Percentiles rank a stretch among this genome's conserved stretches.
Evolutionary conservation across 2,113 vertebrate species (phyloP).

Genomic region (Eptesicus fuscus): DNA sequence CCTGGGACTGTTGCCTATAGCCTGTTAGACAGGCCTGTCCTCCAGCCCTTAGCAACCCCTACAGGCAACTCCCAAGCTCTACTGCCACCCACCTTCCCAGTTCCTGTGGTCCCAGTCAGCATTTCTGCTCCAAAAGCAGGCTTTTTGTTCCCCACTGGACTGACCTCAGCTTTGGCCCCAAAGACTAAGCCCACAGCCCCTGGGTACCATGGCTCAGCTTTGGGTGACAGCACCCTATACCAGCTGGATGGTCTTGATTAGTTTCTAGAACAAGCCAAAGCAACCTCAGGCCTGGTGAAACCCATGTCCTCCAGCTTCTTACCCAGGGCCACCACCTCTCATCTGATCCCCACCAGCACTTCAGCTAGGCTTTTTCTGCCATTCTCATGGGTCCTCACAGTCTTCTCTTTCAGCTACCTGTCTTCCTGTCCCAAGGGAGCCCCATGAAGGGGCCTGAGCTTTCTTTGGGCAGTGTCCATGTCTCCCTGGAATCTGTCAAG

Average conservation of each 20-base stretch:
- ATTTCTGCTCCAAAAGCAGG: constrained; percentile 56
- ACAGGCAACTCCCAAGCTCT: constrained; percentile 48
- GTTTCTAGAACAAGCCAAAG: constrained; percentile 82
- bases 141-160: constrained; percentile 73
- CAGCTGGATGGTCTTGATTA: constrained; percentile 80
- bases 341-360: constrained; percentile 37
- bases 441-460: constrained; percentile 82
- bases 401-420: constrained; percentile 83
- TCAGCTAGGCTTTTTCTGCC: constrained; percentile 72
- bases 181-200: constrained; percentile 63
- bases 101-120: constrained; percentile 62
- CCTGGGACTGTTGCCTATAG: constrained; percentile 64
- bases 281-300: constrained; percentile 73
- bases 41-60: constrained; percentile 60
- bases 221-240: constrained; percentile 62
- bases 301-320: constrained; percentile 55
- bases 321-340: constrained; percentile 55
- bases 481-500: constrained; percentile 92
- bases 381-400: constrained; percentile 78
- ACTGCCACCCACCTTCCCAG: constrained; percentile 69
- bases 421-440: constrained; percentile 83
- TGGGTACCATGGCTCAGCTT: constrained; percentile 48
- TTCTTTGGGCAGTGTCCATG: constrained; percentile 88
- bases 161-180: constrained; percentile 51
- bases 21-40: constrained; percentile 68